Conservation (phyloP, 2,113 vertebrate species). For the Engraulis encrasicolus region DNA sequence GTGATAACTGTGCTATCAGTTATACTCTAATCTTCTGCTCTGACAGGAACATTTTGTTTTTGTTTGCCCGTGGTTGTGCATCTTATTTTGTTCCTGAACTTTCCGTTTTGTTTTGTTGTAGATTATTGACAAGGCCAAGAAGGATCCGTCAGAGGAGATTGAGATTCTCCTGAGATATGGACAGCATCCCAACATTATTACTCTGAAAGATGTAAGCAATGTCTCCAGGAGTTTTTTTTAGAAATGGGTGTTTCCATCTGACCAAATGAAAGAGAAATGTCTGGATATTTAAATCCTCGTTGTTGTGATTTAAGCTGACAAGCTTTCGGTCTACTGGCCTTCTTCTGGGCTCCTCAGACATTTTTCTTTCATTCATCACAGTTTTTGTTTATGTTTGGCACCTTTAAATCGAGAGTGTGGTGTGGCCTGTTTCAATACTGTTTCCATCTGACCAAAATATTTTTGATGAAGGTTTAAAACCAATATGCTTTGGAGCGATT, state of each 20-base stretch:
- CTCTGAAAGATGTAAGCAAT: slow-evolving; percentile 89
- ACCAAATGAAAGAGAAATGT: too few species aligned
- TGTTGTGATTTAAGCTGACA: too few species aligned
- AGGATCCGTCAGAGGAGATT: slow-evolving; percentile 93
- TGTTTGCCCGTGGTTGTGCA: background rate
- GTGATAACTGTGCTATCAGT: background rate
- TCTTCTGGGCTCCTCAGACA: too few species aligned
- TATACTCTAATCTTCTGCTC: background rate
- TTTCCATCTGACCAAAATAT: too few species aligned
- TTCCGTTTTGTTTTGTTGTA: slow-evolving; percentile 62
- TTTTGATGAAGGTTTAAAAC: too few species aligned
- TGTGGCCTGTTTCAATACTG: too few species aligned
- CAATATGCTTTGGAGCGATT: too few species aligned
- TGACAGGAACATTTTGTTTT: background rate
- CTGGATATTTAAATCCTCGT: too few species aligned
- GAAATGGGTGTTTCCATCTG: background rate
- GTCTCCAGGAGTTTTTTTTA: background rate
- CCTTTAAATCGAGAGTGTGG: too few species aligned
- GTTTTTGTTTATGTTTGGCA: too few species aligned
- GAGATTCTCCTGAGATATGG: slow-evolving; percentile 94
- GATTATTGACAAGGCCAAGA: slow-evolving; percentile 90
- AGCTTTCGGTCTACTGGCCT: too few species aligned
- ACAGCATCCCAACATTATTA: slow-evolving; percentile 94
- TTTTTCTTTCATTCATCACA: too few species aligned
- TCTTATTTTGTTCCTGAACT: background rate